phyloP scores from a whole-genome alignment of 2,888 invertebrate species.

The Acanthoscelides obtectus region DNA sequence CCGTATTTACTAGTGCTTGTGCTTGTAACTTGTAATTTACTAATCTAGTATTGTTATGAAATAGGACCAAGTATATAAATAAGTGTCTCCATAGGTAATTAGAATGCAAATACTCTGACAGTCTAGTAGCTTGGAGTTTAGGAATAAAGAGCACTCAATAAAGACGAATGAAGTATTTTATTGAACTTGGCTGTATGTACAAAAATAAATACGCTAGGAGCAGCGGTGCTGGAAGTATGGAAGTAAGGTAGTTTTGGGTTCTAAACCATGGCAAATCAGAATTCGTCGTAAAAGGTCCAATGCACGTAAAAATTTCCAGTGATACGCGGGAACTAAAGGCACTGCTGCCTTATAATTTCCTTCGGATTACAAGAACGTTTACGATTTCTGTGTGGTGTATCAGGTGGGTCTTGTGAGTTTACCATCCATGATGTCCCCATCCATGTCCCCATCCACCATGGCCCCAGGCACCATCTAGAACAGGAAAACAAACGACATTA shows the following conservation, averaged over 20 bases:
- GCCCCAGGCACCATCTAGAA: constrained; percentile 2
- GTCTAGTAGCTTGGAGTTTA: too few species aligned
- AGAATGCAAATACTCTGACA: too few species aligned
- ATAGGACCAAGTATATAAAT: too few species aligned
- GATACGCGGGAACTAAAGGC: not conserved
- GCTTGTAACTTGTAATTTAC: too few species aligned
- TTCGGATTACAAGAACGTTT: constrained; percentile 7
- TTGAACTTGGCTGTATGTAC: not conserved
- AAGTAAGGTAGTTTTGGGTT: not conserved
- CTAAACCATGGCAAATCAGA: not conserved
- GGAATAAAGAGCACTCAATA: too few species aligned
- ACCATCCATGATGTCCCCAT: constrained; percentile 16
- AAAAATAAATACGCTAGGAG: not conserved
- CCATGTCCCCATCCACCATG: constrained; percentile 11
- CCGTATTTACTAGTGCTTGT: too few species aligned
- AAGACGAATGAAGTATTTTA: not conserved
- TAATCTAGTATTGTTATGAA: too few species aligned
- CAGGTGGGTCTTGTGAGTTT: not conserved
- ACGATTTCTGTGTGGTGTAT: not conserved
- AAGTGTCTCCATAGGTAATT: too few species aligned
- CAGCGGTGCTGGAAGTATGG: not conserved
- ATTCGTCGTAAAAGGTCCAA: not conserved
- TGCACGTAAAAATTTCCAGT: constrained; percentile 13
- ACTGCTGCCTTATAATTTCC: not conserved
- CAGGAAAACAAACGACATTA: not conserved